Evolutionary conservation across 2,113 vertebrate species (phyloP), one percentile per base, ranked within the genome.

Genomic region (Grus americana): DNA sequence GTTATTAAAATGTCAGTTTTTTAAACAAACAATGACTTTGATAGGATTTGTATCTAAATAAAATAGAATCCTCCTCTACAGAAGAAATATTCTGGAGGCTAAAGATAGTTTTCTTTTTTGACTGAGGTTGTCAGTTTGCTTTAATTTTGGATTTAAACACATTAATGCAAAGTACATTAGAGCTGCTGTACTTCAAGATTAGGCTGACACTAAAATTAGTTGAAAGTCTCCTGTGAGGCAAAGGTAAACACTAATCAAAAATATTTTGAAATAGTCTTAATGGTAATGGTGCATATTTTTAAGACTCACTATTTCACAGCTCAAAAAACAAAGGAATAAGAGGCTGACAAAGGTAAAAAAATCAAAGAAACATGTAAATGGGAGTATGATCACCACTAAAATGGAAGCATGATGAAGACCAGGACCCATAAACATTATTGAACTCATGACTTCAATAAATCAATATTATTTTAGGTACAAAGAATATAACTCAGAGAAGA

Each of bases 211-310:
- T 63, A 82, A 98, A 97, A 96, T 92, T 95, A 96, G 36, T 24
- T 94, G 57, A 70, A 89, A 93, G 27, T 70, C 62, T 92, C 73
- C 57, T 96, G 95, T 92, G 84, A 96, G 96, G 66, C 71, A 96
- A 93, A 97, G 36, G 55, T 97, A 97, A 98, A 97, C 38, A 92
- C 40, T 89, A 92, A 92, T 88, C 26, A 91, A 95, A 97, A 93
- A 59, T 88, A 65, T 95, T 98, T 97, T 97, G 1, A 96, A 97
- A 95, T 92, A 96, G 49, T 92, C 52, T 79, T 88, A 84, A 74
- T 71, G 34, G 9, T 72, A 95, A 73, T 76, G 17, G 23, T 91
- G 75, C 26, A 68, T 92, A 71, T 93, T 97, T 97, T 93, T 79
- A 72, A 92, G 58, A 88, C 40, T 61, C 42, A 38, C 15, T 83